Base-by-base conservation (phyloP, 2,797 vertebrate genomes). In the Propithecus deckenii region DNA sequence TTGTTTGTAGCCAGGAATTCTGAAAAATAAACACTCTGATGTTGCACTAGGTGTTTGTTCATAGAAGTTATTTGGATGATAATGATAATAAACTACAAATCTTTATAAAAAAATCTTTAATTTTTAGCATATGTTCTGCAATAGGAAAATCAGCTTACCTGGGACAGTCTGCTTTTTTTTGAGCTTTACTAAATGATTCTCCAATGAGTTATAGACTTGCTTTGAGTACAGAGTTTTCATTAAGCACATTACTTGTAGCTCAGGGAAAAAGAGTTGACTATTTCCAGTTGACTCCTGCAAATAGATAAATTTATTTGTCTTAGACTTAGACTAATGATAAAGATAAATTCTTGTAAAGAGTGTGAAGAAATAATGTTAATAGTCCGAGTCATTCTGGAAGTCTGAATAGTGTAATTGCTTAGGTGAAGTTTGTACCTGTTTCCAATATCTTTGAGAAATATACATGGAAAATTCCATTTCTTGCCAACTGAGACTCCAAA, bases 391-490 rank as follows among this genome's bases (percentile, higher is more conserved):
- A 81, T 9, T 76, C 8, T 89, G 32, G 4, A 75, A 52, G 3
- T 76, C 65, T 65, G 20, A 85, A 38, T 41, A 91, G 13, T 76
- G 13, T 81, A 38, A 86, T 2, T 65, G 25, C 30, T 88, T 86
- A 96, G 94, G 83, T 72, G 52, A 91, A 3, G 9, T 93, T 80
- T 88, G 59, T 20, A 83, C 63, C 55, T 95, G 61, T 81, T 93
- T 67, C 63, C 65, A 95, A 52, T 71, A 86, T 91, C 61, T 35
- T 3, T 89, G 48, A 89, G 32, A 86, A 74, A 89, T 32, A 5
- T 25, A 84, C 2, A 10, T 57, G 4, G 35, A 67, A 79, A 88
- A 89, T 69, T 57, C 4, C 55, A 91, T 91, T 86, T 95, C 71
- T 86, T 91, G 43, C 59, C 59, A 89, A 25, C 18, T 78, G 48